phyloP scores from a whole-genome alignment of 2,113 vertebrate species.

The Uropsilus gracilis region DNA sequence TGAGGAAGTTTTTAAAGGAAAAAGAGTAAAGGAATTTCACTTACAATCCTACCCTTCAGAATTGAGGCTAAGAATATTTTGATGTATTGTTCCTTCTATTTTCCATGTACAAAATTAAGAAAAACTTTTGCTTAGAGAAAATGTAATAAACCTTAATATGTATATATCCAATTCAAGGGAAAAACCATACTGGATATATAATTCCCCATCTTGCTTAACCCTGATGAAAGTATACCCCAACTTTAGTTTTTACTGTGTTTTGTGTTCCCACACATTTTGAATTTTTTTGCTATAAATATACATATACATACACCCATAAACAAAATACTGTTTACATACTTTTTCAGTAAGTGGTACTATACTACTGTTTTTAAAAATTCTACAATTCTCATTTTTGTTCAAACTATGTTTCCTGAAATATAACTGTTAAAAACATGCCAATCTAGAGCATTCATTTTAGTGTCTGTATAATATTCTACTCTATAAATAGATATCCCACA shows the following conservation, averaged over 20 bases:
- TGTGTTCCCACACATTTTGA: background rate
- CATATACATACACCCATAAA: background rate
- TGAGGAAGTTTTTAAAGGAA: background rate
- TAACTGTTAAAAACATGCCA: background rate
- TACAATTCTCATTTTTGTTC: background rate
- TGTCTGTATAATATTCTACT: background rate
- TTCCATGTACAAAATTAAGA: background rate
- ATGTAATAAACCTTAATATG: background rate
- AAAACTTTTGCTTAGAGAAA: background rate
- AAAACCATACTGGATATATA: background rate
- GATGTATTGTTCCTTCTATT: background rate
- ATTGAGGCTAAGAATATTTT: conserved; percentile 10
- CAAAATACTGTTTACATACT: background rate
- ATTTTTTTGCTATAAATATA: background rate
- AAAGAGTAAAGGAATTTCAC: background rate
- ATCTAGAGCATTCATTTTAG: background rate
- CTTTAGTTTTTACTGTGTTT: background rate
- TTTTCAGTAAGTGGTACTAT: background rate
- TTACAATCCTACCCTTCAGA: background rate
- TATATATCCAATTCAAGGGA: background rate
- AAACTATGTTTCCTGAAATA: background rate
- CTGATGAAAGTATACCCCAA: background rate
- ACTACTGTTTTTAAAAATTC: background rate
- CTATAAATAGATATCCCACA: background rate
- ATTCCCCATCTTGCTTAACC: background rate